Evolutionary conservation across 1,140 invertebrate species (phyloP), one percentile per base, ranked within the genome.

Genomic region (Drosophila grimshawi): DNA sequence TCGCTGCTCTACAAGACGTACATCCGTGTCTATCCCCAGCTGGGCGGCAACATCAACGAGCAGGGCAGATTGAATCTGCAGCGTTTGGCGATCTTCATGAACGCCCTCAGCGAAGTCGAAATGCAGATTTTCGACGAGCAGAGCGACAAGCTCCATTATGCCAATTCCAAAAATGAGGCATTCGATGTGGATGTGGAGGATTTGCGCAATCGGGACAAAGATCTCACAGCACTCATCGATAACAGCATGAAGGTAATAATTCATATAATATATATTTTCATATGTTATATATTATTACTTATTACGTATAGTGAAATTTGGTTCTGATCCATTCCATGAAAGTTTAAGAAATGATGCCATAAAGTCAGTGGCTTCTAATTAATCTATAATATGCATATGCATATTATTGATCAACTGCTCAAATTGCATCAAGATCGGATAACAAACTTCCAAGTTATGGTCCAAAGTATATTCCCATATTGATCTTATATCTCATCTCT

Each of bases 31-130:
- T 93, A 99, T 75, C 97, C 97, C 2, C 95, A 94, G 11, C 94
- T 99, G 74, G 96, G 96, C 92, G 98, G 97, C 96, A 93, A 99
- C 90, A 96, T 99, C 55, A 99, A 99, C 93, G 97, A 99, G 93
- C 93, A 94, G 5, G 98, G 98, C 4, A 95, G 94, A 52, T 93
- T 99, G 39, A 97, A 98, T 92, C 93, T 99, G 57, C 86, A 91
- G 11, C 94, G 98, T 60, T 98, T 99, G 93, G 96, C 98, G 93
- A 95, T 95, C 80, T 99, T 97, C 91, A 95, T 99, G 94, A 94
- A 95, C 67, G 95, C 95, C 71, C 92, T 98, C 5, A 93, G 95
- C 39, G 93, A 95, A 81, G 95, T 97, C 89, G 98, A 99, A 92
- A 92, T 96, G 64, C 95, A 98, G 43, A 95, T 96, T 52, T 99